Evolutionary conservation across 2,888 invertebrate species (phyloP), one percentile per base, ranked within the genome.

Genomic region (Andrena marginata): DNA sequence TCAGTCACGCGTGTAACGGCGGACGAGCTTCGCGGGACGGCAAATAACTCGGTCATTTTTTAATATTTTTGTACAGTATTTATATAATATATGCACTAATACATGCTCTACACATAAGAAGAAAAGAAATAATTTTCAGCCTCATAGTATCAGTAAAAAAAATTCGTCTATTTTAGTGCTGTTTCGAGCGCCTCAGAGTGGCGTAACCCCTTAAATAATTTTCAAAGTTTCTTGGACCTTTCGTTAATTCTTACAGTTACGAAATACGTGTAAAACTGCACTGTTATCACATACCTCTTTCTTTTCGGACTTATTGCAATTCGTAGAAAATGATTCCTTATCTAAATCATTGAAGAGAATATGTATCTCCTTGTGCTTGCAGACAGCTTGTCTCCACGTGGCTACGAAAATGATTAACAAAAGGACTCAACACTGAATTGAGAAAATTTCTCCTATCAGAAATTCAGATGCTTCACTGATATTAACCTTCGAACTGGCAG

Each of bases 401-500:
- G 84, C 91, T 90, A 59, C 1, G 26, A 7, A 65, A 73, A 74
- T 13, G 62, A 29, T 59, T 23, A 10, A 62, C 59, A 16, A 6
- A 42, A 16, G 5, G 2, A 26, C 68, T n/a, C 16, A 8, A n/a
- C n/a, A 23, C n/a, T 29, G 5, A n/a, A 29, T 29, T 23, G 1
- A 26, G 16, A 56, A 23, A 20, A 10, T 26, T 70, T 20, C 10
- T 23, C 31, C 42, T 23, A 26, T 42, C 16, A 31, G 20, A 8
- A 26, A 35, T 26, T 16, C n/a, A 5, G 33, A 35, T 35, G 56
- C 20, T 49, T 42, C 16, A 13, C 42, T 16, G 42, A 29, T 72
- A 23, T 35, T 69, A 82, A 94, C 94, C 93, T 93, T 94, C 92
- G 77, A 94, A 89, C 29, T 94, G 93, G 35, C 91, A 92, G n/a